Evolutionary conservation across 1,140 invertebrate genomes (phyloP).

Genomic region (Drosophila bocqueti): DNA sequence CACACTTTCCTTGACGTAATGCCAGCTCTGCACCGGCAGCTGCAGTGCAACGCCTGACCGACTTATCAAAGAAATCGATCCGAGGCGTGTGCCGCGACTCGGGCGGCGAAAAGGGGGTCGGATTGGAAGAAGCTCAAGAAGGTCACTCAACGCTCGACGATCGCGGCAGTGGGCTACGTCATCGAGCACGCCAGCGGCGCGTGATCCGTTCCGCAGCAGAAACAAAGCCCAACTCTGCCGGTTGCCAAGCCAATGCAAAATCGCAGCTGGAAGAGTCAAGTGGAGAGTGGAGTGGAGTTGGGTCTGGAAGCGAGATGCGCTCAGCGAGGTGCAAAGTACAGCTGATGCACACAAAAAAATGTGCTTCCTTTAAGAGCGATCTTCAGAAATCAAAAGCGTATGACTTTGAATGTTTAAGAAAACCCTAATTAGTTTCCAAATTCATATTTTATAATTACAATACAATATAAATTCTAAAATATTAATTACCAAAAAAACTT

Average conservation of each 20-base stretch:
- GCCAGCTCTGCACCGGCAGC: conserved; percentile 28
- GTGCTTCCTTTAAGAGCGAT: not conserved
- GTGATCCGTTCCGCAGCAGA: conserved; percentile 44
- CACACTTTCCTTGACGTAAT: conserved; percentile 62
- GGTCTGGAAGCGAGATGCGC: conserved; percentile 11
- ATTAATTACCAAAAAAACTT: not conserved
- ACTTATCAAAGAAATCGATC: conserved; percentile 54
- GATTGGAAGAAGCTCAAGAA: conserved; percentile 31
- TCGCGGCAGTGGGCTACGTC: conserved; percentile 46
- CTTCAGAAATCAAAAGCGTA: not conserved
- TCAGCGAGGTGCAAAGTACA: conserved; percentile 65
- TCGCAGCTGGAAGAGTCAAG: conserved; percentile 12
- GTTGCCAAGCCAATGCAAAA: conserved; percentile 51
- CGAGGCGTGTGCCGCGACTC: conserved; percentile 45
- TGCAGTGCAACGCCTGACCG: conserved; percentile 36
- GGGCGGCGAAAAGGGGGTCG: not conserved
- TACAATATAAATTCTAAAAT: not conserved
- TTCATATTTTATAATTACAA: not conserved
- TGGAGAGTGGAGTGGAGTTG: conserved; percentile 14
- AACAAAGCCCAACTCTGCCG: conserved; percentile 21
- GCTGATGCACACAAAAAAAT: conserved; percentile 13
- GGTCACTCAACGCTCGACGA: conserved; percentile 31
- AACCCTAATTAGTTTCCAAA: not conserved
- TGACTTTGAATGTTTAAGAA: not conserved
- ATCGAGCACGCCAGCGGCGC: conserved; percentile 56